Evolutionary conservation across 2,797 vertebrate genomes (phyloP), one percentile per base, ranked within the genome.

Genomic region (Esox lucius): DNA sequence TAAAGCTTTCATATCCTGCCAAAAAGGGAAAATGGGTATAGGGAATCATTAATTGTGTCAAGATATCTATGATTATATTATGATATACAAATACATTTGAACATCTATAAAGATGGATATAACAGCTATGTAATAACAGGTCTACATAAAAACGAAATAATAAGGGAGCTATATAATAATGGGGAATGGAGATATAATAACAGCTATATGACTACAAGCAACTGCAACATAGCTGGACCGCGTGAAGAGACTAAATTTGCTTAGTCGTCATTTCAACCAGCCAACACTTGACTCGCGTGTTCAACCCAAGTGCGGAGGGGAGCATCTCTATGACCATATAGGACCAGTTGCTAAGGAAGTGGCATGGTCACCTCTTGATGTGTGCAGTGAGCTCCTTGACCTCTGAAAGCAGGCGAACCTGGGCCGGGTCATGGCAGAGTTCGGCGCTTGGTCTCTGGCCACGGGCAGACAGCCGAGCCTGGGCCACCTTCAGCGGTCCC

Each of bases 391-490:
- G 94, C 84, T 95, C 93, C 0, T 92, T 87, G 68, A 97, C 87
- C 87, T 98, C 95, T 0, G 67, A 74, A 15, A 94, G 87, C 71
- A 99, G 94, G 68, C 92, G 88, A 12, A 80, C 75, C 31, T 98
- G 97, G 0, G 85, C 94, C 0, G 75, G 69, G 48, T 98, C 97
- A 0, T 90, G 89, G 80, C 96, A 97, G 3, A 93, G 91, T 89
- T 99, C 97, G 74, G 94, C 89, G 0, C 89, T 91, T 1, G 97
- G 96, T 46, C 96, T 91, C 72, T 82, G 88, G 0, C 77, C 90
- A 67, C 97, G 95, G 12, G 91, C 77, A 24, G 91, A 90, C 83
- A 98, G 75, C 24, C 94, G 94, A 0, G 90, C 91, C 76, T 96
- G 92, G 59, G 95, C 95, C 85, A 98, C 83, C 78, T 89, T 94